These are phyloP conservation scores for Acyrthosiphon pisum DNA, from an alignment of 1,140 invertebrate genomes.

Conservation along the genomic window DNA sequence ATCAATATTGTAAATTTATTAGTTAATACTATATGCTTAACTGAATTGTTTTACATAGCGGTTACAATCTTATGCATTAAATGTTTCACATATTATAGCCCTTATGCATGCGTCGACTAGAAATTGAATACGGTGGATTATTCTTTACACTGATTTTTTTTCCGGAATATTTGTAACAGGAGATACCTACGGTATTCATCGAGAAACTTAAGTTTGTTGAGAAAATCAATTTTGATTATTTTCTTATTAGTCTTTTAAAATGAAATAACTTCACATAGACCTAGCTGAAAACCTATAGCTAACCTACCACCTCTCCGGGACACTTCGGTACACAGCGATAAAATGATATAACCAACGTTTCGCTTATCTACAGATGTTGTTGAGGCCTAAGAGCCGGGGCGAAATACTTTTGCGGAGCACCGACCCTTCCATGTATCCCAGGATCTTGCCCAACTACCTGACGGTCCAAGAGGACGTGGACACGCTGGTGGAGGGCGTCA, in stretches of 20 bases:
- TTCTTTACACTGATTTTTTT: not conserved
- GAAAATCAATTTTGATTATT: not conserved
- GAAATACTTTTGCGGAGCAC: constrained; percentile 78
- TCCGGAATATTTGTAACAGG: too few relatives aligned
- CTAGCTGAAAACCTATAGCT: not conserved
- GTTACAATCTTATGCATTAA: too few relatives aligned
- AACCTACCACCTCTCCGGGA: not conserved
- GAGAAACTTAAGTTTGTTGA: too few relatives aligned
- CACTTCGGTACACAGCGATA: not conserved
- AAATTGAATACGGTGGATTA: too few relatives aligned
- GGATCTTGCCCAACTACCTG: constrained; percentile 93
- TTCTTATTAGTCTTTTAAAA: not conserved
- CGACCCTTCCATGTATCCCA: constrained; percentile 88
- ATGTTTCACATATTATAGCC: too few relatives aligned
- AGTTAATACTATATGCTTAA: too few relatives aligned
- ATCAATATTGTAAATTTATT: not conserved
- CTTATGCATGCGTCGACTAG: too few relatives aligned
- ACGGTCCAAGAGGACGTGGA: constrained; percentile 80
- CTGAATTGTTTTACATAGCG: too few relatives aligned
- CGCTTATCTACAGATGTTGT: constrained; percentile 65
- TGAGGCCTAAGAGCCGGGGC: constrained; percentile 77
- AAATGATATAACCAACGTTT: not conserved
- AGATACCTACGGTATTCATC: too few relatives aligned
- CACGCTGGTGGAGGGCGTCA: constrained; percentile 82
- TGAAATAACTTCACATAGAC: not conserved